phyloP scores from a whole-genome alignment of 2,113 vertebrate species.

The Anser brachyrhynchus region DNA sequence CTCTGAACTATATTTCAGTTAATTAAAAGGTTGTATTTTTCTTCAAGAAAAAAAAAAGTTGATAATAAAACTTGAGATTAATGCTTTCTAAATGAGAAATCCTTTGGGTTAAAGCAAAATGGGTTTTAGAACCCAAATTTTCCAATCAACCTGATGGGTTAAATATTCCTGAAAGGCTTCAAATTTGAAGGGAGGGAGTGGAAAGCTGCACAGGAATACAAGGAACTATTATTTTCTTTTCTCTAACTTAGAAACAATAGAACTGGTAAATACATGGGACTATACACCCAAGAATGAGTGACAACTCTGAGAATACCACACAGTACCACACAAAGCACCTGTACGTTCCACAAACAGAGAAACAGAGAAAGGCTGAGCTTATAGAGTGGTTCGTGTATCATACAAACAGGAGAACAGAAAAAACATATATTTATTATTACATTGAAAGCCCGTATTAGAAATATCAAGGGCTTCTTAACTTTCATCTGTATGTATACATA shows the following conservation, averaged over 20 bases:
- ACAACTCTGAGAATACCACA: neutral
- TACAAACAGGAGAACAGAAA: neutral
- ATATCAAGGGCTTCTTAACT: neutral
- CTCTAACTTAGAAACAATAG: neutral
- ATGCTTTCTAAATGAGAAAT: neutral
- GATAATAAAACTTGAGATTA: neutral
- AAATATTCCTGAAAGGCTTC: neutral
- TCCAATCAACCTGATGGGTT: neutral
- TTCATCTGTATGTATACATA: neutral
- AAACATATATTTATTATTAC: neutral
- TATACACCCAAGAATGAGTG: neutral
- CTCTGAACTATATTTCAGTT: neutral
- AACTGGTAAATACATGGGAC: neutral
- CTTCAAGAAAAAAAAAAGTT: neutral
- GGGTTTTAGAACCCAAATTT: neutral
- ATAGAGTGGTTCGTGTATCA: neutral
- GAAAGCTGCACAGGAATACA: neutral
- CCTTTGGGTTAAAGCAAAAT: neutral
- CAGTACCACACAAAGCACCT: neutral
- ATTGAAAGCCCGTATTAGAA: neutral
- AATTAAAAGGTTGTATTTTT: constrained; percentile 14
- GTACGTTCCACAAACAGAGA: neutral
- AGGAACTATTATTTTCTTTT: neutral
- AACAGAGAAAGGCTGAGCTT: neutral
- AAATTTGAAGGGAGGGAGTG: neutral